phyloP scores from a whole-genome alignment of 2,797 vertebrate genomes.

The Gallinago solitaria region DNA sequence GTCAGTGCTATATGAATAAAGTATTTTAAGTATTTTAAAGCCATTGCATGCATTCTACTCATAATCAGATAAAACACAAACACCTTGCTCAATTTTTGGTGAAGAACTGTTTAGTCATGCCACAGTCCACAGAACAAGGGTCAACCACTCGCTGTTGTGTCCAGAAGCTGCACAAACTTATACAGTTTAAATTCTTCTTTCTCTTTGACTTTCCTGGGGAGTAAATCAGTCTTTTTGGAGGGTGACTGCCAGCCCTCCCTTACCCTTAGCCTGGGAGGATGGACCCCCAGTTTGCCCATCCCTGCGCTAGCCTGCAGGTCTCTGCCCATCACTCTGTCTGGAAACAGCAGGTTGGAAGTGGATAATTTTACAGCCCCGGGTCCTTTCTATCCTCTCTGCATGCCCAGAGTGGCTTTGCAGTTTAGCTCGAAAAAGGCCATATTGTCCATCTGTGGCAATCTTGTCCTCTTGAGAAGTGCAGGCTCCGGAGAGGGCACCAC shows the following conservation, averaged over 20 bases:
- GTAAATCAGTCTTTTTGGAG: not conserved
- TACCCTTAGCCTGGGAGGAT: not conserved
- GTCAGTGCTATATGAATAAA: not conserved
- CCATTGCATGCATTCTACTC: not conserved
- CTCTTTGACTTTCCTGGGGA: not conserved
- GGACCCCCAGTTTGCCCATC: not conserved
- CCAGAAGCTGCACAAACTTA: not conserved
- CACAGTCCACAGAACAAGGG: not conserved
- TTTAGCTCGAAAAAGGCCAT: not conserved
- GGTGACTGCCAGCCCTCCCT: not conserved
- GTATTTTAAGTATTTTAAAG: not conserved
- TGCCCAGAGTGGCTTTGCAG: not conserved
- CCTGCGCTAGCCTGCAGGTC: not conserved
- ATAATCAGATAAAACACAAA: not conserved
- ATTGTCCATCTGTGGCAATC: not conserved
- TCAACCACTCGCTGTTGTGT: rapidly evolving
- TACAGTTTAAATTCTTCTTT: not conserved
- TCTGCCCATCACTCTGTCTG: not conserved
- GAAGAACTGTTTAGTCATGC: not conserved
- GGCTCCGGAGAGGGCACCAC: not conserved
- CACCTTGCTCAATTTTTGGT: not conserved
- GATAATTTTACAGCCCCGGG: not conserved
- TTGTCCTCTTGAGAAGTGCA: not conserved
- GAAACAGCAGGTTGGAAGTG: not conserved
- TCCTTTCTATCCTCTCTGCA: not conserved